A percentile compares a stretch with the other conserved stretches of the same genome.
phyloP scores from a whole-genome alignment of 2,888 invertebrate genomes.

The Cyrtodaria siliqua region DNA sequence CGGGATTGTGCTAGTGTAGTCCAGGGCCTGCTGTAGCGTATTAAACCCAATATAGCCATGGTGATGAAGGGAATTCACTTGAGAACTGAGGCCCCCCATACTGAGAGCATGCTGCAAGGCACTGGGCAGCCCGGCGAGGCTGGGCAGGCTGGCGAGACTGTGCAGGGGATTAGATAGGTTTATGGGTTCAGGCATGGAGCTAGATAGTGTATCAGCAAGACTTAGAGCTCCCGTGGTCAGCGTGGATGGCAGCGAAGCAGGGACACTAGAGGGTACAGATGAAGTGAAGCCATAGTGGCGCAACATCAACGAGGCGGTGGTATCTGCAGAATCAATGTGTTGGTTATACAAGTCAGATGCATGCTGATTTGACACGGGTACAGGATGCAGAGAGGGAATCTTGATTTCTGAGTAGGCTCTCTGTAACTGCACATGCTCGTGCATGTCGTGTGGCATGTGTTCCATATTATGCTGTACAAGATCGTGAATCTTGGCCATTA shows the following conservation, averaged over 20 bases:
- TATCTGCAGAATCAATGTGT: neutral
- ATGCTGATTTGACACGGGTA: too few relatives aligned
- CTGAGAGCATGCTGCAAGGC: conserved; percentile 1
- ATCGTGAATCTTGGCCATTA: neutral
- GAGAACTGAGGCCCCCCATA: neutral
- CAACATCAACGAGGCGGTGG: neutral
- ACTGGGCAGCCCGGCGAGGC: neutral
- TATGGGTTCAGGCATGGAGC: neutral
- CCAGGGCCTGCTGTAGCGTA: conserved; percentile 27
- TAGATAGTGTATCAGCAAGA: neutral
- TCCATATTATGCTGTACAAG: too few relatives aligned
- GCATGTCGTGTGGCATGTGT: neutral
- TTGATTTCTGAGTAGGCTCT: conserved; percentile 1
- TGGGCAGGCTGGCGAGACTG: too few relatives aligned
- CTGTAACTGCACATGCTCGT: neutral
- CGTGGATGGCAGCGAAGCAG: neutral
- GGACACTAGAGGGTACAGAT: neutral
- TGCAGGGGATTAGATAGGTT: too few relatives aligned
- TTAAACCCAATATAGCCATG: conserved; percentile 42
- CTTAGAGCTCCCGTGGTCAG: too few relatives aligned
- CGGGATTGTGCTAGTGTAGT: conserved; percentile 24
- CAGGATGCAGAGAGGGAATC: neutral
- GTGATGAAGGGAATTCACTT: neutral
- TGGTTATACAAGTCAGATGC: neutral
- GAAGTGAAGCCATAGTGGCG: neutral